Evolutionary conservation across 2,797 vertebrate genomes (phyloP).

Genomic region (Gymnothorax javanicus): DNA sequence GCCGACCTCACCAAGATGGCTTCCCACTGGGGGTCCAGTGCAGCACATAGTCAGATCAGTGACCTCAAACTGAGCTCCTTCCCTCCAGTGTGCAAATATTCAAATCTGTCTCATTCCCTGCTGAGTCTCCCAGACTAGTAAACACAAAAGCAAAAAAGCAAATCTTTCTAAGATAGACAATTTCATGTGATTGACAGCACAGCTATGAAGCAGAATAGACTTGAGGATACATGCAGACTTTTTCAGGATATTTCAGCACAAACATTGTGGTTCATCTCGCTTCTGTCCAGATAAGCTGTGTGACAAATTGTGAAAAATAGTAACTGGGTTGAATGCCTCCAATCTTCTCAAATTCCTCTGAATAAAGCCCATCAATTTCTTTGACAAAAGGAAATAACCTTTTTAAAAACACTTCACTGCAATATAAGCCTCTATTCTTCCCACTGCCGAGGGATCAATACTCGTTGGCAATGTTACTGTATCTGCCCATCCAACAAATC

Average conservation of each 20-base stretch:
- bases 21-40: background rate
- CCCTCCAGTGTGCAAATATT: background rate
- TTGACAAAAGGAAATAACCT: conserved; percentile 33
- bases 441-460: conserved; percentile 58
- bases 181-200: background rate
- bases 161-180: background rate
- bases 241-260: background rate
- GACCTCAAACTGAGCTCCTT: conserved; percentile 14
- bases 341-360: conserved; percentile 29
- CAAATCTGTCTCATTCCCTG: background rate
- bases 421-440: conserved; percentile 41
- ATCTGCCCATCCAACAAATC: conserved; percentile 67
- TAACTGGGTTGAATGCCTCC: conserved; percentile 33
- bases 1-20: background rate
- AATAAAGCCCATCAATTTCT: conserved; percentile 42
- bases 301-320: conserved; percentile 17
- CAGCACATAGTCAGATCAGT: background rate
- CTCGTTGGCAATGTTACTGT: conserved; percentile 54
- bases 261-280: background rate
- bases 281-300: background rate
- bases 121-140: background rate
- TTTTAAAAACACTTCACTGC: conserved; percentile 44
- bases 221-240: background rate
- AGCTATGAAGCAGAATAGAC: background rate
- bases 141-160: background rate